Percentiles rank a stretch among this genome's conserved stretches.
Conservation (phyloP, 2,113 vertebrate species). For the Marmota monax region DNA sequence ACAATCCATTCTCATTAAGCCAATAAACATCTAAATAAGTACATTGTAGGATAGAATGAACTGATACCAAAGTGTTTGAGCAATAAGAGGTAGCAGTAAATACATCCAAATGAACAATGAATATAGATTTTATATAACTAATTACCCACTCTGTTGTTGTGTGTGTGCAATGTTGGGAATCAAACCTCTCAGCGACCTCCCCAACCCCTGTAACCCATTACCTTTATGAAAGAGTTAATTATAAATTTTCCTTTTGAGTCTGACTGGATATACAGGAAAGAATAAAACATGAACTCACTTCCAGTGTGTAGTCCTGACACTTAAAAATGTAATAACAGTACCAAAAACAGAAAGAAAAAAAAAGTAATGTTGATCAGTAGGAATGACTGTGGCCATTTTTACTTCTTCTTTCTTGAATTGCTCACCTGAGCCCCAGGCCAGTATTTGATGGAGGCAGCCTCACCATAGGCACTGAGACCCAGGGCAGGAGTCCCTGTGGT, state of each 20-base stretch:
- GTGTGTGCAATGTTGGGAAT: no score
- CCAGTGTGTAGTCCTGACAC: not conserved
- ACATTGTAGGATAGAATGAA: not conserved
- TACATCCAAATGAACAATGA: not conserved
- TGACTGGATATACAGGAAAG: not conserved
- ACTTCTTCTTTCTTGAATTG: not conserved
- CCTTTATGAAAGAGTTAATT: not conserved
- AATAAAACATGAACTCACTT: not conserved
- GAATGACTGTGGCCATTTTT: not conserved
- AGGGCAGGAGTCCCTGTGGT: not conserved
- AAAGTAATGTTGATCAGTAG: not conserved
- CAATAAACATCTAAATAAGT: not conserved
- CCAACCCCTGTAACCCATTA: no score
- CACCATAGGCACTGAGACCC: not conserved
- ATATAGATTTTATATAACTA: not conserved
- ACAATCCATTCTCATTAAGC: not conserved
- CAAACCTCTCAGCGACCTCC: no score
- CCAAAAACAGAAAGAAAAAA: not conserved
- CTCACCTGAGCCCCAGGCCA: not conserved
- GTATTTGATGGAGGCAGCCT: not conserved
- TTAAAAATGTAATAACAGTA: not conserved
- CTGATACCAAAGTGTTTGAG: not conserved
- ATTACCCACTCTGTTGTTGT: not conserved
- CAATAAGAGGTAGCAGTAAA: slow-evolving; percentile 1
- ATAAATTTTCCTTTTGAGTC: not conserved